Evolutionary conservation across 2,797 vertebrate genomes (phyloP), one percentile per base, ranked within the genome.

Genomic region (Takifugu rubripes): DNA sequence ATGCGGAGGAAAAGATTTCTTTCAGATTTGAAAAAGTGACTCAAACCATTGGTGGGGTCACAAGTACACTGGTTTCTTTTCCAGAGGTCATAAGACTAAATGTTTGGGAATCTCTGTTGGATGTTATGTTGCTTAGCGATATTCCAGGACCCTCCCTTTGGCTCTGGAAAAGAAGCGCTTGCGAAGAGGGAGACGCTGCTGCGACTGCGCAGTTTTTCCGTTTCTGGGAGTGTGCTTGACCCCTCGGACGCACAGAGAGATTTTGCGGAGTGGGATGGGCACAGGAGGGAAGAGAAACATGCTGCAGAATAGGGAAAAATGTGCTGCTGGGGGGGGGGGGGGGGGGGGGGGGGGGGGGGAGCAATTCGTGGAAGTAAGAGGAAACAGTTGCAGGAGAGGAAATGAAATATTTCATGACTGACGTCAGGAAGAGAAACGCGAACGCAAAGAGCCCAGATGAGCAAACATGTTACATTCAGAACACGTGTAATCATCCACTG

Each of bases 81-180:
- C 40, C 4, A 49, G 55, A 31, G 12, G 31, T 51, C 42, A 62
- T 14, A 64, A 50, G 56, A 25, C 17, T 54, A 62, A 72, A 50
- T 60, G 57, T 68, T 64, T 49, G 17, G 52, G 43, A 70, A 60
- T 25, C 45, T 21, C 43, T 26, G 3, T 24, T 50, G 33, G 45
- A 44, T 77, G 73, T 83, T 79, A 66, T 69, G 81, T 82, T 81
- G 75, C 82, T 66, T 56, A 70, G 78, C 64, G 72, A 80, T 68
- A 49, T 76, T 84, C 60, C 56, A 59, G 6, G 70, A 62, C 78
- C 72, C 68, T 78, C 61, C 49, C 49, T 1, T 48, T 68, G 27
- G 64, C 78, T 61, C 68, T 78, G 26, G 43, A 63, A 61, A 63
- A 54, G 40, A 2, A 9, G 25, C 54, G 61, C 71, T 74, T 77